Conservation (phyloP, 53 echinoderm and acorn worm genomes). For the Henricia sp. region DNA sequence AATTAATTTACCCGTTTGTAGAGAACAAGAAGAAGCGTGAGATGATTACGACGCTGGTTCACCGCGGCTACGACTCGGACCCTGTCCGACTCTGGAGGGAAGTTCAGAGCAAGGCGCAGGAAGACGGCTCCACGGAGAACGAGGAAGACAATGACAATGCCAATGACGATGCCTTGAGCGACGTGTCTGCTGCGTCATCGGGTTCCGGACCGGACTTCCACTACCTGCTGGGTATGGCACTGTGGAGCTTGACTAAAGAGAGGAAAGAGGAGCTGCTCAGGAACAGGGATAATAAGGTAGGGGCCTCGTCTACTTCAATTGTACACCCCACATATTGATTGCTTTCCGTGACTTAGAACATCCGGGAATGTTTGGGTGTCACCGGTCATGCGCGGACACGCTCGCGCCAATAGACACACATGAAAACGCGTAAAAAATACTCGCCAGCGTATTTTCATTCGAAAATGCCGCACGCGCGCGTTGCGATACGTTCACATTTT, state of each 20-base stretch:
- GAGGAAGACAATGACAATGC: too few relatives aligned
- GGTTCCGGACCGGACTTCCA: constrained; percentile 86
- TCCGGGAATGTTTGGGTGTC: too few relatives aligned
- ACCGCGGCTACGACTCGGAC: constrained; percentile 94
- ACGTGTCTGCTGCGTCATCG: constrained; percentile 52
- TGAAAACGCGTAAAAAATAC: too few relatives aligned
- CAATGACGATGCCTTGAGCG: constrained; percentile 62
- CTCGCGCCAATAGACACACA: too few relatives aligned
- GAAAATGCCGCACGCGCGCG: too few relatives aligned
- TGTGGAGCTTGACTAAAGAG: constrained; percentile 93
- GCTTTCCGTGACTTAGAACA: too few relatives aligned
- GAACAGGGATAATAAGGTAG: constrained; percentile 83
- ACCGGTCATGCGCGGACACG: too few relatives aligned
- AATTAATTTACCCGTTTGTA: too few relatives aligned
- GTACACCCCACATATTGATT: too few relatives aligned
- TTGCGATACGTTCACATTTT: too few relatives aligned
- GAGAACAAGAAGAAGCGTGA: constrained; percentile 97
- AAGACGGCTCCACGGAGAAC: constrained; percentile 20
- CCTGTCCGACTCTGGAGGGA: constrained; percentile 93
- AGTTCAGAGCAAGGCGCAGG: constrained; percentile 59
- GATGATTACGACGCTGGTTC: constrained; percentile 82
- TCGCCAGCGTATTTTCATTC: too few relatives aligned
- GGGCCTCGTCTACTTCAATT: background rate
- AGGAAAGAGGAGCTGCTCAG: constrained; percentile 89
- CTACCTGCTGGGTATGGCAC: constrained; percentile 95